phyloP scores from a whole-genome alignment of 2,888 invertebrate species.

The Crocallis elinguaria region DNA sequence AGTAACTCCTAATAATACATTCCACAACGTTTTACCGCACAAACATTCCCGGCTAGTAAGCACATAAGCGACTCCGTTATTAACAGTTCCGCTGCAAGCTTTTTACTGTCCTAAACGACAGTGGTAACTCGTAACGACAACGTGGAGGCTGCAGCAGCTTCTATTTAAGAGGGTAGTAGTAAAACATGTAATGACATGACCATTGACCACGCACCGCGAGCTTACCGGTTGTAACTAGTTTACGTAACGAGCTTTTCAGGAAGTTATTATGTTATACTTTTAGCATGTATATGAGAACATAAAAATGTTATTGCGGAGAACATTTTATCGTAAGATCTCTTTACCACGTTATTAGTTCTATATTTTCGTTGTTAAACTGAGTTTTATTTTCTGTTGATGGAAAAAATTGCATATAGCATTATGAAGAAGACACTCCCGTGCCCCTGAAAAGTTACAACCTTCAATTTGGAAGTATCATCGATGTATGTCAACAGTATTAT shows the following conservation, averaged over 20 bases:
- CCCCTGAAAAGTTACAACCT: too few relatives aligned
- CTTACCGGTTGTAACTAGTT: neutral
- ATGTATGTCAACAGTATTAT: too few relatives aligned
- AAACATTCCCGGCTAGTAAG: neutral
- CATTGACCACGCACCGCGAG: conserved; percentile 1
- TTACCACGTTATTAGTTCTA: too few relatives aligned
- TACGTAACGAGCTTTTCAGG: conserved; percentile 9
- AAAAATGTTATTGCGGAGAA: conserved; percentile 6
- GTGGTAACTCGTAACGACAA: neutral
- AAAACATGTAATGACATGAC: conserved; percentile 26
- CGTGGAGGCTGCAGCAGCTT: neutral
- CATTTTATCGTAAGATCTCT: too few relatives aligned
- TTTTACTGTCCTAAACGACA: neutral
- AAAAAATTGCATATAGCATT: too few relatives aligned
- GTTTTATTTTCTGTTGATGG: too few relatives aligned
- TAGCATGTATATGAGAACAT: conserved; percentile 14
- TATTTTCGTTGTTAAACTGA: too few relatives aligned
- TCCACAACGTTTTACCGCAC: too few relatives aligned
- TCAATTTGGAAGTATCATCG: too few relatives aligned
- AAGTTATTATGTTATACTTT: conserved; percentile 15
- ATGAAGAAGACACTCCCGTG: too few relatives aligned
- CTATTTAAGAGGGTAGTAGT: conserved; percentile 19
- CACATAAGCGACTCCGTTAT: neutral
- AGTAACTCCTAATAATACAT: too few relatives aligned
- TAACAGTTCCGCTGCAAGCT: conserved; percentile 6